Evolutionary conservation across 2,113 vertebrate species (phyloP).

Genomic region (Gnathonemus longibarbis): DNA sequence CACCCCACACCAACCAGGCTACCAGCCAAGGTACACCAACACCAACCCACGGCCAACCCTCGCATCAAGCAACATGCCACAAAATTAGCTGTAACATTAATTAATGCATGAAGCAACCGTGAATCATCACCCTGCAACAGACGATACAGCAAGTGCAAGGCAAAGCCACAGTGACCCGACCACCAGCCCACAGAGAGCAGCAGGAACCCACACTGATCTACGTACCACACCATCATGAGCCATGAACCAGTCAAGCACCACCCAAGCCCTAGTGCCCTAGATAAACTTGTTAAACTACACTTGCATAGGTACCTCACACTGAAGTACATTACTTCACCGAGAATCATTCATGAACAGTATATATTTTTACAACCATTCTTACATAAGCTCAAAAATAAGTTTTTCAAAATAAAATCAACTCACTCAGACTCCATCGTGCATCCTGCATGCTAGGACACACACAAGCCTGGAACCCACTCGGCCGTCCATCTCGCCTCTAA

Average conservation of each 20-base stretch:
- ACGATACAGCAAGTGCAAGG: not conserved
- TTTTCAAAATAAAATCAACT: not conserved
- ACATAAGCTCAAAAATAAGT: not conserved
- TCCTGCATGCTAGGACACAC: not conserved
- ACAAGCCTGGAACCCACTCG: not conserved
- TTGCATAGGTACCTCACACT: not conserved
- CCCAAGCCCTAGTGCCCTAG: not conserved
- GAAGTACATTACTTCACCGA: no score
- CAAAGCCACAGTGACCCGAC: not conserved
- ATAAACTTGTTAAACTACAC: not conserved
- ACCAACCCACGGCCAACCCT: not conserved
- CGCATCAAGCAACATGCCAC: not conserved
- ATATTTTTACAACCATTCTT: not conserved
- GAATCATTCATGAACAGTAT: not conserved
- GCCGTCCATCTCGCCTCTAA: not conserved
- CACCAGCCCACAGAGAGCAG: not conserved
- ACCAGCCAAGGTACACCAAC: not conserved
- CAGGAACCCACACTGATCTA: not conserved
- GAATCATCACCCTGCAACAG: not conserved
- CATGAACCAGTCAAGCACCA: not conserved
- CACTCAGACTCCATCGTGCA: not conserved
- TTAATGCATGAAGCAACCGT: not conserved
- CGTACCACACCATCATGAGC: not conserved
- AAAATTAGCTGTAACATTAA: not conserved
- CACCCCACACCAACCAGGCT: not conserved